Evolutionary conservation across 1,140 invertebrate genomes (phyloP), one percentile per base, ranked within the genome.

Genomic region (Scaptomyza pallida): DNA sequence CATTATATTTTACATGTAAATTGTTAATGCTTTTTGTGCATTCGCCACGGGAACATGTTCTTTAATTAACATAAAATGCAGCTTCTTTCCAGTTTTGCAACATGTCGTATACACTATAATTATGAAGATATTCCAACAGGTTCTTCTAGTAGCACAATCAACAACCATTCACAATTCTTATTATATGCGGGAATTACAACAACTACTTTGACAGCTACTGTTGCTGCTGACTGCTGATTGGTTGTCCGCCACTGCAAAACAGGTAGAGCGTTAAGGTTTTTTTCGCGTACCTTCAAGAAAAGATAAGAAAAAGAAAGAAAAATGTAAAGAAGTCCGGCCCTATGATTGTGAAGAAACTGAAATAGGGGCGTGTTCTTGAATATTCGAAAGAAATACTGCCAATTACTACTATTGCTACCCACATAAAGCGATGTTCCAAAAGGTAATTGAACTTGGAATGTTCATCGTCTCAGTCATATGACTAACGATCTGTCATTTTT

Each of bases 181-280:
- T 5, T 56, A 44, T 23, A 33, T 43, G 43, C 5, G 21, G 19
- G 9, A 13, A 40, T 9, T 37, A 21, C 30, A 54, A 9, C 15
- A 15, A 61, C 30, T 68, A 3, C 12, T 37, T 37, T 37, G n/a
- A 35, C 55, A n/a, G 26, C 21, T 44, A 43, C 19, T 51, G 61
- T 23, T n/a, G n/a, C 23, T 23, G 68, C 45, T 37, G 52, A 0
- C 5, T 9, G 52, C 55, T 60, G 62, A 72, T 72, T 72, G 69
- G 69, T 48, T 30, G 26, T 13, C 47, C 15, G 23, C 21, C 9
- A 54, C 19, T 12, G 5, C 2, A 8, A 26, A 17, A 23, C 55
- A 72, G 69, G 69, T 72, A 72, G 63, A 60, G 63, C 69, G 68
- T 71, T 26, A 71, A 65, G 15, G 37, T 45, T 57, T 65, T 57